A percentile compares a stretch with the other conserved stretches of the same genome.
phyloP scores from a whole-genome alignment of 2,797 vertebrate species.

The Anabacerthia variegaticeps region DNA sequence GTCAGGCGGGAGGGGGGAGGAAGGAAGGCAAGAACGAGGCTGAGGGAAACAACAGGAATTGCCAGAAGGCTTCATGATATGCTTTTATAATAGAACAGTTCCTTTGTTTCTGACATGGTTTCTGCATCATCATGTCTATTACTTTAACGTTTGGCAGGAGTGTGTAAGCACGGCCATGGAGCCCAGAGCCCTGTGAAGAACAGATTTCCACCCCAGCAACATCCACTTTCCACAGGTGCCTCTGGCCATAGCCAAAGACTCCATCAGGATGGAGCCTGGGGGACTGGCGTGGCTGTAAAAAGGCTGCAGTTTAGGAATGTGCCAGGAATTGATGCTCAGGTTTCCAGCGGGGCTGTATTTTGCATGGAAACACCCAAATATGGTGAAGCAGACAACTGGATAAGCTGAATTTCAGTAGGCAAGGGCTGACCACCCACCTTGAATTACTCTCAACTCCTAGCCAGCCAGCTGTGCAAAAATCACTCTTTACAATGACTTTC shows the following conservation, averaged over 20 bases:
- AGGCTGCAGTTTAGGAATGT: background rate
- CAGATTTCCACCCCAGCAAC: constrained; percentile 69
- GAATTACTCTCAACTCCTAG: constrained; percentile 9
- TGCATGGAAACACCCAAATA: background rate
- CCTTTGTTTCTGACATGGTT: constrained; percentile 23
- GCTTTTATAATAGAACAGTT: background rate
- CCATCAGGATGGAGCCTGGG: constrained; percentile 50
- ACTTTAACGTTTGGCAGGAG: background rate
- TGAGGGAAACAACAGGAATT: background rate
- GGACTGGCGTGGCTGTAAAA: constrained; percentile 2
- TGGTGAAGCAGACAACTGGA: background rate
- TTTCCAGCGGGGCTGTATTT: background rate
- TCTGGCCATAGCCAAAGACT: constrained; percentile 67
- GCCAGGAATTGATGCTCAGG: background rate
- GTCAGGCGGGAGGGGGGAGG: rapidly evolving
- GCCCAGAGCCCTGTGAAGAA: constrained; percentile 52
- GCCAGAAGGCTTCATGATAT: background rate
- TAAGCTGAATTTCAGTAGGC: background rate
- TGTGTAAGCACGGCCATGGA: constrained; percentile 33
- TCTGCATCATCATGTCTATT: constrained; percentile 32
- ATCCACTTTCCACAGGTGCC: constrained; percentile 74
- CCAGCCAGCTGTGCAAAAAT: constrained; percentile 11
- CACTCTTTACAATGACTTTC: background rate
- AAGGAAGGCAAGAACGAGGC: background rate
- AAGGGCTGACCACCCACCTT: constrained; percentile 53